phyloP scores from a whole-genome alignment of 2,797 vertebrate genomes.

The Coluber constrictor region DNA sequence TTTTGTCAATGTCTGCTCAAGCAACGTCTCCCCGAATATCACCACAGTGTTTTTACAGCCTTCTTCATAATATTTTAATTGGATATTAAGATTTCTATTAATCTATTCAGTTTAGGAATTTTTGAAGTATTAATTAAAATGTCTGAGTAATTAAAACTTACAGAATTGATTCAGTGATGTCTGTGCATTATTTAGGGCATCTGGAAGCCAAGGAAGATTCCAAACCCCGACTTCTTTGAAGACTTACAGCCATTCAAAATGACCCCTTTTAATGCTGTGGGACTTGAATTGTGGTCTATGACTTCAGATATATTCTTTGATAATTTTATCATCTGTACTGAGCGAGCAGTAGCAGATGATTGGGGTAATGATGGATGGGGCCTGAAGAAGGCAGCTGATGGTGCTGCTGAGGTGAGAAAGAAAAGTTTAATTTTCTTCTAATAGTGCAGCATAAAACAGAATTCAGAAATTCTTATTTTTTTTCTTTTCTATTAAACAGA shows the following conservation, averaged over 20 bases:
- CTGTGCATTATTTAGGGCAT: slow-evolving; percentile 78
- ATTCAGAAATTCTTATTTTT: neutral
- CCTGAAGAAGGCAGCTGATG: slow-evolving; percentile 94
- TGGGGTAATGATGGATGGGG: slow-evolving; percentile 93
- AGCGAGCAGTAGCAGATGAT: slow-evolving; percentile 84
- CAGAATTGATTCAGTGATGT: neutral
- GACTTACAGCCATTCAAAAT: slow-evolving; percentile 94
- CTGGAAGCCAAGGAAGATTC: slow-evolving; percentile 95
- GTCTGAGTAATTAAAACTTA: neutral
- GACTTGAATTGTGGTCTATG: slow-evolving; percentile 98
- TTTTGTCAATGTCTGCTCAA: neutral
- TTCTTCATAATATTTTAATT: neutral
- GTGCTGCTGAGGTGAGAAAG: slow-evolving; percentile 85
- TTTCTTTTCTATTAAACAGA: neutral
- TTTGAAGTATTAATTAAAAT: neutral
- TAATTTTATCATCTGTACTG: slow-evolving; percentile 92
- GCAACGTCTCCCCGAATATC: neutral
- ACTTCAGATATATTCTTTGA: slow-evolving; percentile 97
- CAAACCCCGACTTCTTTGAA: slow-evolving; percentile 95
- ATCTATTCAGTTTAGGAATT: neutral
- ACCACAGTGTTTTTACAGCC: neutral
- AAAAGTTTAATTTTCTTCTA: neutral
- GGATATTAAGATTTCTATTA: neutral
- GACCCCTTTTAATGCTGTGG: slow-evolving; percentile 89
- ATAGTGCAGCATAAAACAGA: neutral